Evolutionary conservation across 2,888 invertebrate genomes (phyloP), one percentile per base, ranked within the genome.

Genomic region (Andrena haemorrhoa): DNA sequence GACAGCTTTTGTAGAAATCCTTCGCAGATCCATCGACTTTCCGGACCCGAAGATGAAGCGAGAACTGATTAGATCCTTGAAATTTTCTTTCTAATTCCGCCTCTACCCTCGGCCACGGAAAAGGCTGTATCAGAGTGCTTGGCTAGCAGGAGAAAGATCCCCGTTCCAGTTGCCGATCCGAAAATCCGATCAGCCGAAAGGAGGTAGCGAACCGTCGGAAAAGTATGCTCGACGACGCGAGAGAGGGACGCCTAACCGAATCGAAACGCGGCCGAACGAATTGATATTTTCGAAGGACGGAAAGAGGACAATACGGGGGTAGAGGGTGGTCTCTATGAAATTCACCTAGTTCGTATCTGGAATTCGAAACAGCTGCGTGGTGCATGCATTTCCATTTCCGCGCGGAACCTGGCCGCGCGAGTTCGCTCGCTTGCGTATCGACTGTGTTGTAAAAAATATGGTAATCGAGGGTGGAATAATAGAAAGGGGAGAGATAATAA

Each of bases 311-410:
- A 26, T 20, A 10, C 56, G 10, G n/a, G 6, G 53, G 10, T 41
- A 7, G 26, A 23, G 26, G 26, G 1, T 41, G 33, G 29, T 33
- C 49, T 41, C 56, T 61, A 68, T 70, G 70, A 73, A 78, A 83
- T 83, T 83, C 83, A 51, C 73, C 26, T 65, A 74, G 77, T 71
- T 73, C 29, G 60, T 66, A 74, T 74, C 66, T 66, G 71, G 83
- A 49, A 69, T 83, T 63, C 83, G 84, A 68, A 80, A 80, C 84
- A 80, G 80, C 69, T 84, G 77, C 64, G 68, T 69, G 71, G 64
- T 61, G 16, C 60, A 72, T 69, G 71, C 74, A 83, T 83, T 83
- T 75, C 83, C 83, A 83, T 83, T 83, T 83, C 83, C 83, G 78
- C 20, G 65, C 31, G 74, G 33, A 74, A 33, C 33, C 60, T 49